Base-by-base conservation (phyloP, 2,113 vertebrate species). In the Myxocyprinus asiaticus region DNA sequence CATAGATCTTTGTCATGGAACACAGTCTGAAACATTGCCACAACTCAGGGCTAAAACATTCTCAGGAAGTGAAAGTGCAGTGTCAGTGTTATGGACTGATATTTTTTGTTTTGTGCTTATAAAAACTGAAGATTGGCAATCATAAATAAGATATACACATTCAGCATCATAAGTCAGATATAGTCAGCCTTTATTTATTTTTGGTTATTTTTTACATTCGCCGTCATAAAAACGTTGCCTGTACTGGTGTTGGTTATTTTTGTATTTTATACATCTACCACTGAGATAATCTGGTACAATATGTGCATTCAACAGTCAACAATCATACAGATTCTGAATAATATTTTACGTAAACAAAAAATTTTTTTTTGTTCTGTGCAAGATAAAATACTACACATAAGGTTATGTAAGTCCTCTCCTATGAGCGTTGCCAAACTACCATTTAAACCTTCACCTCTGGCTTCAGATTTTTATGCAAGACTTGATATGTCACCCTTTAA, bases 311-410 rank as follows among this genome's bases (percentile, higher is more conserved):
- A 4, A 55, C 6, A 58, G 55, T 15, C 6, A 58, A 58, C 14
- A 7, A 6, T 70, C 11, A 55, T 70, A 70, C 9, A 55, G 2
- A 43, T 70, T 70, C 7, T 43, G 12, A 42, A 70, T 9, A 59
- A 9, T 64, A 48, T 58, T 43, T 83, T 83, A 59, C 61, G 64
- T 51, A 79, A 79, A 33, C 66, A 78, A 9, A n/a, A 22, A 10
- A 15, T 14, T 44, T 70, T 45, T 74, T 12, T n/a, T 5, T 11
- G 55, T 45, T 58, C n/a, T 72, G 6, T 9, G 9, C 5, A 6
- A 33, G 69, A 33, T 33, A 2, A 77, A 69, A 33, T 33, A 33
- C 22, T 33, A 33, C 22, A 33, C 33, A 14, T 8, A 47, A 2
- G 33, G 51, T 71, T 81, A 76, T 76, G 67, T 53, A 72, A 73